Conservation (phyloP, 2,888 invertebrate genomes). For the Lithophane semibrunnea region DNA sequence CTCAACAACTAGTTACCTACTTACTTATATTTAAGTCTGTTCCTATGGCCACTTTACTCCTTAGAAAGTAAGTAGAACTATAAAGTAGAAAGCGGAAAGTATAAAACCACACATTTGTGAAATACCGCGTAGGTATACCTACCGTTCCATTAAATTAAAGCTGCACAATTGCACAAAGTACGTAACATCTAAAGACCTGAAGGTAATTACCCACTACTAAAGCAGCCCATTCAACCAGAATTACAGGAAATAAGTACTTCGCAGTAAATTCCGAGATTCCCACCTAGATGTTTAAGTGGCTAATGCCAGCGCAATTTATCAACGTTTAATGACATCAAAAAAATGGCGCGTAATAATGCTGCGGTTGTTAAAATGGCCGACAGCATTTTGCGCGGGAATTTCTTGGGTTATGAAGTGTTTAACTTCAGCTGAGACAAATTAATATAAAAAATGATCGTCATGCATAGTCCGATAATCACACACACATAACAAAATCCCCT, state of each 20-base stretch:
- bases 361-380: conserved; percentile 36
- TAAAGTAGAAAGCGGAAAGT: conserved; percentile 22
- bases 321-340: conserved; percentile 47
- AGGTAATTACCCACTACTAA: conserved; percentile 48
- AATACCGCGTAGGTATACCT: conserved; percentile 27
- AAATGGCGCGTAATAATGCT: conserved; percentile 31
- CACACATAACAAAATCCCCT: background rate
- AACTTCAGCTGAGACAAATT: background rate
- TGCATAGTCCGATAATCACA: background rate
- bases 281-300: conserved; percentile 57
- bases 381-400: conserved; percentile 29
- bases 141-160: conserved; percentile 6
- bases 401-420: conserved; percentile 45
- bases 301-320: conserved; percentile 52
- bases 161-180: conserved; percentile 29
- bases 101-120: conserved; percentile 26
- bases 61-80: background rate
- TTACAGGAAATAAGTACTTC: conserved; percentile 58
- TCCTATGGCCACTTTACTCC: background rate
- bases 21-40: background rate
- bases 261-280: conserved; percentile 58
- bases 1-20: too few relatives aligned
- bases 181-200: conserved; percentile 31
- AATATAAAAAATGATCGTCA: background rate
- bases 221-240: conserved; percentile 45